Evolutionary conservation across 2,888 invertebrate genomes (phyloP), one percentile per base, ranked within the genome.

Genomic region (Julus scanicus): DNA sequence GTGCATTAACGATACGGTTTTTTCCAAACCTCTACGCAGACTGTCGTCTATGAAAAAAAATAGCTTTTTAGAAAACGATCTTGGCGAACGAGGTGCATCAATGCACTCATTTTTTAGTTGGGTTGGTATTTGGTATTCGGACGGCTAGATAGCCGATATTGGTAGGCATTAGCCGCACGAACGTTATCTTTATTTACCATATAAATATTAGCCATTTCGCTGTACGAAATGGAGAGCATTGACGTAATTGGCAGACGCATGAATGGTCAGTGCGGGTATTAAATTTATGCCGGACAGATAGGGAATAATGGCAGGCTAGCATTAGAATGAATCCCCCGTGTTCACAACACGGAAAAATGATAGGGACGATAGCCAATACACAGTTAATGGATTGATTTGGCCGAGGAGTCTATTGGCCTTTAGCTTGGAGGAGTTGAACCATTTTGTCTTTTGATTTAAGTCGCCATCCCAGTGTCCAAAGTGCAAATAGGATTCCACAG

Each of bases 161-260:
- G 71, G 71, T 9, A 71, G 71, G 71, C 71, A 71, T 71, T 71
- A 71, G 71, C 71, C 71, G 71, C 71, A 29, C 29, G 71, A 29
- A 71, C 71, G 71, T 71, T 71, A 71, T 71, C 71, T 71, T 71
- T 71, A 71, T 71, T 71, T 71, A 71, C 71, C 71, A 71, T 71
- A 71, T 71, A 71, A 71, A 71, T 71, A 71, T 71, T 71, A 53
- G 71, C 29, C 71, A 71, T 71, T 29, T 29, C 29, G 63, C 20
- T 63, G 29, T 9, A 29, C 29, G 29, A 4, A 13, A 53, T 53
- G 53, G 53, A 53, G 53, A 53, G 53, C 53, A 53, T 9, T 11
- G 29, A 3, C 29, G 71, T 29, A 29, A 71, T 71, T 71, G 71
- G 71, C 71, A n/a, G 71, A 71, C 71, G 71, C 71, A 71, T 29